These are phyloP conservation scores for Odontamblyopus lacepedii DNA, from an alignment of 2,797 vertebrate genomes.

Conservation along the genomic window DNA sequence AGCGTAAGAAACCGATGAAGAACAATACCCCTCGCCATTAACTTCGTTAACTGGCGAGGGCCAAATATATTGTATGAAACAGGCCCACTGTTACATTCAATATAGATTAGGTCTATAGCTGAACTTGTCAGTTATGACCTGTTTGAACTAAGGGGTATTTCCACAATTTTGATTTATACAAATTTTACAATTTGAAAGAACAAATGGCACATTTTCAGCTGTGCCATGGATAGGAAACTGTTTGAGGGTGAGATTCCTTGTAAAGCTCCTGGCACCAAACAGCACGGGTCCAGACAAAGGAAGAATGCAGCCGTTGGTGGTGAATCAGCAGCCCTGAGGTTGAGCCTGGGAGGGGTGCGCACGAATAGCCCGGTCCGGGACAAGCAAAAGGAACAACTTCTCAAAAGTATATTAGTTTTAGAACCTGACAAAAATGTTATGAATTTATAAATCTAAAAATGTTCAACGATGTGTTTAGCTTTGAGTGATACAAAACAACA, in stretches of 20 bases:
- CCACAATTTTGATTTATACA: background rate
- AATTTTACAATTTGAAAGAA: background rate
- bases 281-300: conserved; percentile 9
- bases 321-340: background rate
- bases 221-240: background rate
- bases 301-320: conserved; percentile 39
- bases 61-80: no score
- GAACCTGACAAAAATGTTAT: background rate
- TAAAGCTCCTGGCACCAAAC: conserved; percentile 36
- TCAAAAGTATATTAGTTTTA: background rate
- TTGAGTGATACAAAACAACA: no score
- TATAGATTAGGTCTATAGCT: no score
- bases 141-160: background rate
- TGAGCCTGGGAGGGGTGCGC: background rate
- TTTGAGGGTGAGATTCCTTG: conserved; percentile 14
- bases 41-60: no score
- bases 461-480: background rate
- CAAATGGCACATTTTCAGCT: background rate
- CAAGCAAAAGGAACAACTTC: background rate
- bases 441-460: background rate
- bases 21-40: no score
- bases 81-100: background rate
- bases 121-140: no score
- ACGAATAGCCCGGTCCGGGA: background rate
- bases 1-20: no score